Evolutionary conservation across 1,140 invertebrate species (phyloP), one percentile per base, ranked within the genome.

Genomic region (Penaeus japonicus): DNA sequence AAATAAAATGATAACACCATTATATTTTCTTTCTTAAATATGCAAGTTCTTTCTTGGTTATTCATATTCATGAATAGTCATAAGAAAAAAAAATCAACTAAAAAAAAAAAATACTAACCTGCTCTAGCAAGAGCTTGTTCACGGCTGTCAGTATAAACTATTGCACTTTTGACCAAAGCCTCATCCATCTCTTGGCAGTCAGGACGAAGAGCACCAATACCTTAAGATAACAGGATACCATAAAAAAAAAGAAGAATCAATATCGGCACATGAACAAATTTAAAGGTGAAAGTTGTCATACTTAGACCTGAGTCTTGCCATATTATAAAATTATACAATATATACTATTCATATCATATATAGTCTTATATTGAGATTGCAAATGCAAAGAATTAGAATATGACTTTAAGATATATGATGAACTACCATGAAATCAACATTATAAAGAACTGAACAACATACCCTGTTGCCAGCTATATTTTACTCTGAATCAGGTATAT

Each of bases 51-150:
- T n/a, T n/a, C n/a, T n/a, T n/a, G n/a, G n/a, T n/a, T n/a, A n/a
- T n/a, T n/a, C n/a, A n/a, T n/a, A n/a, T n/a, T n/a, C n/a, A n/a
- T n/a, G n/a, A n/a, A n/a, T n/a, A n/a, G n/a, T n/a, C n/a, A 12
- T 15, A 12, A 47, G 0, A 15, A 47, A 47, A 47, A 15, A 1
- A 15, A 47, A 91, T 90, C 30, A 91, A 91, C 15, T 92, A 17
- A 27, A 92, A 92, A n/a, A n/a, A n/a, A n/a, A n/a, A n/a, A n/a
- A 54, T 93, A 90, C 90, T 93, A 92, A 24, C 93, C 93, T 91
- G 92, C 92, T 89, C 93, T 92, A 57, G 90, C 91, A 10, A 89
- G 0, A 17, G 93, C 93, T 27, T 91, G 92, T 62, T 92, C 92
- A 55, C 89, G 83, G 85, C 91, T 92, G 89, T 93, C 93, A 17